Base-by-base conservation (phyloP, 2,797 vertebrate genomes). In the Sebastiscus tertius region DNA sequence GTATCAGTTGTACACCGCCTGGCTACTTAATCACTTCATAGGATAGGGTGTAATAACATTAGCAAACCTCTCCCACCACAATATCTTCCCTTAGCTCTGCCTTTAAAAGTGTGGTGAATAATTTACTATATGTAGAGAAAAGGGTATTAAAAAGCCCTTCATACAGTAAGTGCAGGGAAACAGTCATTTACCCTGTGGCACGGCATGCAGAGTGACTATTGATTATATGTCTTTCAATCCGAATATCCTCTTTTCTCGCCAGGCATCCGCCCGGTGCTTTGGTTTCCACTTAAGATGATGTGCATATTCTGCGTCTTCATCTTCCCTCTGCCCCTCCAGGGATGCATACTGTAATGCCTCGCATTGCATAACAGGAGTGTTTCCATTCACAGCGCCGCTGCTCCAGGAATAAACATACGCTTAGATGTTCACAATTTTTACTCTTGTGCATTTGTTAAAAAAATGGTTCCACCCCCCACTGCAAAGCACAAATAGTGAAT, bases 221-320 rank as follows among this genome's bases (percentile, higher is more conserved):
- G 93, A 95, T 93, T 91, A 84, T 85, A 70, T 74, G 81, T 89
- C 83, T 88, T 89, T 91, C 87, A 90, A 87, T 89, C 78, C 80
- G 75, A 86, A 88, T 86, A 87, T 89, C 75, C 88, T 84, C 73
- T 80, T 80, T 86, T 87, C 68, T 80, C 16, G 4, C 63, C 4
- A 42, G 63, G 83, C 79, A 75, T 89, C 87, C 10, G 69, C 81
- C 54, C 87, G 20, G 22, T 36, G 77, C 90, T 93, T 78, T 72
- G 75, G 61, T 87, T 92, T 91, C 83, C 82, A 83, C 90, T 92
- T 93, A 95, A 94, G 92, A 64, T 81, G 90, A 93, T 94, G 91
- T 94, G 89, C 93, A 91, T 92, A 90, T 95, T 93, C 91, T 92
- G 82, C 63, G 42, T 90, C 85, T 87, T 88, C 88, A 87, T 92